Conservation (phyloP, 64 coral and sea anemone genomes). For the Stylophora pistillata region DNA sequence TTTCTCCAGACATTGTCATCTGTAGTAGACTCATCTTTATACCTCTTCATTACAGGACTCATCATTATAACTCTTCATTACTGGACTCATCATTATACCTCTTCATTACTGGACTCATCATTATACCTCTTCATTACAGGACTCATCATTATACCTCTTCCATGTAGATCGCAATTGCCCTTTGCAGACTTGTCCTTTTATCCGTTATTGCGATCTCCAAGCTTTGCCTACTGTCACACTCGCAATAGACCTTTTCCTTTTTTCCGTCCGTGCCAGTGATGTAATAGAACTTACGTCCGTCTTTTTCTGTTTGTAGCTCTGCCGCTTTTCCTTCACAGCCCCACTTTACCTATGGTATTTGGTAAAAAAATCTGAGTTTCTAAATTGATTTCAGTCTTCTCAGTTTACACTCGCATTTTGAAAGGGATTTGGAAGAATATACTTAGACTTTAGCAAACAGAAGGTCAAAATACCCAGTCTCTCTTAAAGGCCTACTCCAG, state of each 20-base stretch:
- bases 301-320: slow-evolving; percentile 16
- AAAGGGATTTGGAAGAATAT: too few relatives aligned
- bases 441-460: too few relatives aligned
- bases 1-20: too few relatives aligned
- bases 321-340: neutral
- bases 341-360: neutral
- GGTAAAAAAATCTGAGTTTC: neutral
- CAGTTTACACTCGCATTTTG: too few relatives aligned
- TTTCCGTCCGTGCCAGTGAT: neutral
- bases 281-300: slow-evolving; percentile 32
- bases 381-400: too few relatives aligned
- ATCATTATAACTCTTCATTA: slow-evolving; percentile 43
- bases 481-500: too few relatives aligned
- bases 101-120: too few relatives aligned
- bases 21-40: too few relatives aligned
- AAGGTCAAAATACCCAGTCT: too few relatives aligned
- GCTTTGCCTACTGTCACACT: neutral
- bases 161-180: slow-evolving; percentile 61
- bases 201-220: slow-evolving; percentile 30
- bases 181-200: slow-evolving; percentile 39
- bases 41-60: neutral
- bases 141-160: slow-evolving; percentile 35
- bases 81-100: too few relatives aligned
- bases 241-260: slow-evolving; percentile 17
- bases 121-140: neutral